These are phyloP conservation scores for Leptopilina drosophilae DNA, from an alignment of 2,888 invertebrate genomes.

Conservation along the genomic window DNA sequence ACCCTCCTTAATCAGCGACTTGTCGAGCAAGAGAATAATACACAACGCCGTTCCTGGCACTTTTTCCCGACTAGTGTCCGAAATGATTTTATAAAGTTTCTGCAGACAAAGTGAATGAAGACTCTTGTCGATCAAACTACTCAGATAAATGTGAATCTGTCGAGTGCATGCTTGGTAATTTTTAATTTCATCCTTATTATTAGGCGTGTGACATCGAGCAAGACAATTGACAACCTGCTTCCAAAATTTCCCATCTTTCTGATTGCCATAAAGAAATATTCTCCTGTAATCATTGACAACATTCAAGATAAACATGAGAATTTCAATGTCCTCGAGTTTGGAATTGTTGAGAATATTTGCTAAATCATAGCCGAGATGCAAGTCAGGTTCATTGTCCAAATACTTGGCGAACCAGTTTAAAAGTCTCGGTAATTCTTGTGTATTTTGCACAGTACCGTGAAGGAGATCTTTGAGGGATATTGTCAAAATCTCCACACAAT, in stretches of 20 bases:
- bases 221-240: conserved; percentile 64
- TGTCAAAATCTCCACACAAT: conserved; percentile 14
- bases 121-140: conserved; percentile 71
- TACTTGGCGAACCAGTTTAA: conserved; percentile 68
- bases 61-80: conserved; percentile 78
- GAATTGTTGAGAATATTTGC: conserved; percentile 61
- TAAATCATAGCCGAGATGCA: conserved; percentile 61
- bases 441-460: conserved; percentile 53
- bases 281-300: conserved; percentile 54
- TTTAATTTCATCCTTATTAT: conserved; percentile 50
- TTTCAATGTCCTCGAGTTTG: conserved; percentile 58
- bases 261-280: conserved; percentile 58
- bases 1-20: conserved; percentile 60
- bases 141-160: conserved; percentile 61
- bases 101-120: conserved; percentile 80
- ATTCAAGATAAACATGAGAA: conserved; percentile 61
- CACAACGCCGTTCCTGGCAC: conserved; percentile 81
- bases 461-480: conserved; percentile 33
- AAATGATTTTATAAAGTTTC: conserved; percentile 81
- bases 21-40: conserved; percentile 80
- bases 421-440: conserved; percentile 63
- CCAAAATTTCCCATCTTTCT: conserved; percentile 62
- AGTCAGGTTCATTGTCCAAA: conserved; percentile 56
- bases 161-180: conserved; percentile 58
- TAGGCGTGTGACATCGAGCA: conserved; percentile 61